Percentiles rank a stretch among this genome's conserved stretches.
Conservation (phyloP, 2,797 vertebrate genomes). For the Onychomys leucogaster region DNA sequence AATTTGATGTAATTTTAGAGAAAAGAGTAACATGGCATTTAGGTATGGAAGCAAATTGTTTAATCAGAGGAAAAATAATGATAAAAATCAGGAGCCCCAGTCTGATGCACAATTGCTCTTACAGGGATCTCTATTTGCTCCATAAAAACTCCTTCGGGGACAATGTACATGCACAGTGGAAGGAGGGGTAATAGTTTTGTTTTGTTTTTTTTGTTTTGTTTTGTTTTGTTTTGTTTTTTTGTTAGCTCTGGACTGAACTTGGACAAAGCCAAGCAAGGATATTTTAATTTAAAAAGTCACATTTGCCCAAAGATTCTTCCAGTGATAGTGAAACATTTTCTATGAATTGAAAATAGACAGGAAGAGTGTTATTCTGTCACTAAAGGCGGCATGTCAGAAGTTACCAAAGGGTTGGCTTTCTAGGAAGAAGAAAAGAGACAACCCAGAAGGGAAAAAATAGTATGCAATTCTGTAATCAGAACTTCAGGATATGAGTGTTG, state of each 20-base stretch:
- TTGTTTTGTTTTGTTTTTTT: too few species aligned
- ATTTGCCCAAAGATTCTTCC: not conserved
- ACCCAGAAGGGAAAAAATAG: not conserved
- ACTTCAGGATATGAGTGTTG: not conserved
- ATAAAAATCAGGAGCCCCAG: not conserved
- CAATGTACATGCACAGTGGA: not conserved
- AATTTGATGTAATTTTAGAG: not conserved
- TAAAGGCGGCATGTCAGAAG: not conserved
- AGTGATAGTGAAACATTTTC: not conserved
- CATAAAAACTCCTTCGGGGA: not conserved
- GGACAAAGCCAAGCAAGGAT: not conserved
- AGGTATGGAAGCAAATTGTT: not conserved
- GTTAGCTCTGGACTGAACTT: not conserved
- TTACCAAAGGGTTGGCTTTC: not conserved
- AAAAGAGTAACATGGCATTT: too few species aligned
- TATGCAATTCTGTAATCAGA: not conserved
- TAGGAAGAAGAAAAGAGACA: not conserved
- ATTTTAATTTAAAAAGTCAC: not conserved
- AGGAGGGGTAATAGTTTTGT: not conserved
- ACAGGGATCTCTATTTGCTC: not conserved
- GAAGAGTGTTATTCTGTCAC: not conserved
- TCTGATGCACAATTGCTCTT: not conserved
- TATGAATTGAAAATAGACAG: not conserved
- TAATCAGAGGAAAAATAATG: not conserved
- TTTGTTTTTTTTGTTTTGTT: too few species aligned